A percentile compares a stretch with the other conserved stretches of the same genome.
These are phyloP conservation scores for Drosophila mauritiana DNA, from an alignment of 1,140 invertebrate species.

Conservation along the genomic window DNA sequence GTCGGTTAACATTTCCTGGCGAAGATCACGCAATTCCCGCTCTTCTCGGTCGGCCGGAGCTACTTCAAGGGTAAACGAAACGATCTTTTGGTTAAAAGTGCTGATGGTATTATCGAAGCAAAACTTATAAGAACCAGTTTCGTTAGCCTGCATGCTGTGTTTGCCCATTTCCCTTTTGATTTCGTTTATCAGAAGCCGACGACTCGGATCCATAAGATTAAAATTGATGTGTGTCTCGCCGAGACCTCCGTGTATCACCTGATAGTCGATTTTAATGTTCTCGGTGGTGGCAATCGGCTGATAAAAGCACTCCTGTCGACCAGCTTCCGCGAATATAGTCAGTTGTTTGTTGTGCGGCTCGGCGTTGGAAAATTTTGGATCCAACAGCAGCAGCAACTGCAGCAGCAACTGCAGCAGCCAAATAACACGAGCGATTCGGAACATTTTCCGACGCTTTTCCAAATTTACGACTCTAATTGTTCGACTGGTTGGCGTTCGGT, in stretches of 20 bases:
- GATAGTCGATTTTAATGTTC: slow-evolving; percentile 89
- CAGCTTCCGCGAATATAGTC: slow-evolving; percentile 88
- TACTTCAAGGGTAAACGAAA: slow-evolving; percentile 89
- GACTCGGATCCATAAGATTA: slow-evolving; percentile 87
- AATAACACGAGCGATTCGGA: slow-evolving; percentile 33
- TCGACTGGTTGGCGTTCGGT: slow-evolving; percentile 8
- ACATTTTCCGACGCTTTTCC: slow-evolving; percentile 39
- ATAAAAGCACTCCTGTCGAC: slow-evolving; percentile 89
- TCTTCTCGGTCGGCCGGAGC: slow-evolving; percentile 83
- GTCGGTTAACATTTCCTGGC: slow-evolving; percentile 86
- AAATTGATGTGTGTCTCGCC: slow-evolving; percentile 92
- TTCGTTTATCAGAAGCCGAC: slow-evolving; percentile 86
- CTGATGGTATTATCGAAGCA: slow-evolving; percentile 94
- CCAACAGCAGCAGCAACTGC: neutral
- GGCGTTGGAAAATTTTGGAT: neutral
- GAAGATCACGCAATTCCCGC: slow-evolving; percentile 39
- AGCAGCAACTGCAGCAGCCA: neutral
- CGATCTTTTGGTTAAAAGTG: slow-evolving; percentile 90
- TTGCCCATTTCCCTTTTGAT: slow-evolving; percentile 87
- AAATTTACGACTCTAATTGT: slow-evolving; percentile 14
- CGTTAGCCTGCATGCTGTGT: slow-evolving; percentile 85
- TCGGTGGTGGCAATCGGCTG: slow-evolving; percentile 86
- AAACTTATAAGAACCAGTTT: slow-evolving; percentile 89
- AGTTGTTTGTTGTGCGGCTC: slow-evolving; percentile 86
- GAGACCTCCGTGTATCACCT: slow-evolving; percentile 90